Percentiles rank a stretch among this genome's conserved stretches.
phyloP scores from a whole-genome alignment of 2,888 invertebrate species.

The Lasius fuliginosus region DNA sequence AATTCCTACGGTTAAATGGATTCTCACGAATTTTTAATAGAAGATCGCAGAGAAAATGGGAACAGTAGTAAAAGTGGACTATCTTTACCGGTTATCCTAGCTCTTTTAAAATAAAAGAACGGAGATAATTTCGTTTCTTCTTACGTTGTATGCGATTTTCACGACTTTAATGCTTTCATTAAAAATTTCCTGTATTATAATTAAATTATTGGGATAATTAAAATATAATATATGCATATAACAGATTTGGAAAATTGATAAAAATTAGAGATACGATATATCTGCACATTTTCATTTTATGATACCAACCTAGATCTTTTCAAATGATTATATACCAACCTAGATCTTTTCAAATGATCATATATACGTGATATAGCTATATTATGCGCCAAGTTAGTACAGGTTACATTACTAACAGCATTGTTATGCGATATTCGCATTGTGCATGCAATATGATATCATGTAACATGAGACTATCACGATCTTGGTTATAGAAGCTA shows the following conservation, averaged over 20 bases:
- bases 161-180: not conserved
- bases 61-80: not conserved
- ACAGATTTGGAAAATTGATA: not conserved
- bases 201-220: not conserved
- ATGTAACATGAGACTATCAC: slow-evolving; percentile 11
- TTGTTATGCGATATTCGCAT: slow-evolving; percentile 11
- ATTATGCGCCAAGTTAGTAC: slow-evolving; percentile 2
- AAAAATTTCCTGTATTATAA: not conserved
- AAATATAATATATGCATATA: not conserved
- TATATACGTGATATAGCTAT: not conserved
- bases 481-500: slow-evolving; percentile 12
- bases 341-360: not conserved
- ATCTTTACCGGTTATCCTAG: slow-evolving; percentile 16
- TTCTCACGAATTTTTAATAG: slow-evolving; percentile 41
- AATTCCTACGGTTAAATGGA: slow-evolving; percentile 59
- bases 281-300: not conserved
- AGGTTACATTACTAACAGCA: not conserved
- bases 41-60: not conserved
- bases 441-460: slow-evolving; percentile 8
- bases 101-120: not conserved
- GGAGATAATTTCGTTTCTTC: slow-evolving; percentile 2
- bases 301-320: not conserved
- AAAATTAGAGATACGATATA: not conserved
- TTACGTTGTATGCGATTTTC: not conserved
- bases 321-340: not conserved